Evolutionary conservation across 1,140 invertebrate species (phyloP).

Genomic region (Eurytemora carolleeae): DNA sequence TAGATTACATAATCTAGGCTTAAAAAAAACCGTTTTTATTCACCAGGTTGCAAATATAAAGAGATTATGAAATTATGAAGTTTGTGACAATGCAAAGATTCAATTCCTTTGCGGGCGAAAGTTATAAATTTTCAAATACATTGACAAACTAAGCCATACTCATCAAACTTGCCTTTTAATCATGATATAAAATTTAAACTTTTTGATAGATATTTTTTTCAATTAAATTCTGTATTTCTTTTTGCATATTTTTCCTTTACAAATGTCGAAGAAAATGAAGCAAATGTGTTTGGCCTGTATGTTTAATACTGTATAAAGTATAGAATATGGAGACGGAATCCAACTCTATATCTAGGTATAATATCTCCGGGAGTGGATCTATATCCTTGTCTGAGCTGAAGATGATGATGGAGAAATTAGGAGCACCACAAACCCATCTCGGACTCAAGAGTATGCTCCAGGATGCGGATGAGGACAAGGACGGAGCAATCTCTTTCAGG

Average conservation of each 20-base stretch:
- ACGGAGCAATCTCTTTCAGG: constrained; percentile 4
- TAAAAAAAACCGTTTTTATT: too few relatives aligned
- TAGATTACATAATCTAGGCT: too few relatives aligned
- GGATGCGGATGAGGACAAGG: constrained; percentile 3
- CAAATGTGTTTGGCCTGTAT: neutral
- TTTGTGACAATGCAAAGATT: too few relatives aligned
- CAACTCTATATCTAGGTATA: constrained; percentile 46
- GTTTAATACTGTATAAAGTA: neutral
- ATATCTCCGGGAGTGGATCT: constrained; percentile 62
- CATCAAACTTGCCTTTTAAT: neutral
- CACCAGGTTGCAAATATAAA: too few relatives aligned
- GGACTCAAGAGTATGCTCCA: constrained; percentile 76
- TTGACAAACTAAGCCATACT: too few relatives aligned
- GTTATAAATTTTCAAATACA: too few relatives aligned
- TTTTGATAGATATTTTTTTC: neutral
- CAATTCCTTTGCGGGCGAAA: too few relatives aligned
- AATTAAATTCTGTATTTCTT: neutral
- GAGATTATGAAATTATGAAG: too few relatives aligned
- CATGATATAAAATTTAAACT: neutral
- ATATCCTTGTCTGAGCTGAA: constrained; percentile 73
- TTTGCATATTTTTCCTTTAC: neutral
- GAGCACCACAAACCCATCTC: constrained; percentile 78
- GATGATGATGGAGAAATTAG: constrained; percentile 88
- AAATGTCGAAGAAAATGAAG: neutral
- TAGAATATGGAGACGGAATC: neutral